Conservation (phyloP, 2,113 vertebrate genomes). For the Verasper variegatus region DNA sequence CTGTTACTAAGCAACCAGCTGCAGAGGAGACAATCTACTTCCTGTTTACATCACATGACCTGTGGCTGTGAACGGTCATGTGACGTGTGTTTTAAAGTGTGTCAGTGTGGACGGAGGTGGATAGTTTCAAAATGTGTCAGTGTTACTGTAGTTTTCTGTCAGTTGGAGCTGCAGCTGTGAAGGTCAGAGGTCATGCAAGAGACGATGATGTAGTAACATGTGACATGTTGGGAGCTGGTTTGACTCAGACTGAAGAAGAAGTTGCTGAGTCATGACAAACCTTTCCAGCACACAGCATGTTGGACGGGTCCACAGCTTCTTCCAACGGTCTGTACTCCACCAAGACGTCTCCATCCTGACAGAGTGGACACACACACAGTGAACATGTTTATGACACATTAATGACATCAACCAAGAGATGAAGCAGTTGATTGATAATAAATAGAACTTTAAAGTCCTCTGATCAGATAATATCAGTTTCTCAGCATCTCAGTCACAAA, state of each 20-base stretch:
- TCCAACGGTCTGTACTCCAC: slow-evolving; percentile 94
- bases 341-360: slow-evolving; percentile 89
- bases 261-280: slow-evolving; percentile 52
- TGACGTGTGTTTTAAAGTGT: too few species aligned
- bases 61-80: too few species aligned
- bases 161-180: not conserved
- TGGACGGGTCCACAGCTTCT: slow-evolving; percentile 90
- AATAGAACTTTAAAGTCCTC: too few species aligned
- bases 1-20: too few species aligned
- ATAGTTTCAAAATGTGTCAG: not conserved
- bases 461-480: not conserved
- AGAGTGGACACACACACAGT: not conserved
- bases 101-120: not conserved
- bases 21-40: too few species aligned
- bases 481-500: not conserved
- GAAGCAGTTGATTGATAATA: too few species aligned
- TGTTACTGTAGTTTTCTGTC: not conserved
- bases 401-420: too few species aligned
- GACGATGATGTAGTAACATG: not conserved
- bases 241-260: too few species aligned
- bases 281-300: slow-evolving; percentile 96
- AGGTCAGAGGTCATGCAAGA: not conserved
- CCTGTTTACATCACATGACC: too few species aligned
- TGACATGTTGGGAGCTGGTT: too few species aligned
- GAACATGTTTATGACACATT: not conserved